A percentile compares a stretch with the other conserved stretches of the same genome.
Evolutionary conservation across 2,888 invertebrate genomes (phyloP).

Genomic region (Rugalucina vietnamica): DNA sequence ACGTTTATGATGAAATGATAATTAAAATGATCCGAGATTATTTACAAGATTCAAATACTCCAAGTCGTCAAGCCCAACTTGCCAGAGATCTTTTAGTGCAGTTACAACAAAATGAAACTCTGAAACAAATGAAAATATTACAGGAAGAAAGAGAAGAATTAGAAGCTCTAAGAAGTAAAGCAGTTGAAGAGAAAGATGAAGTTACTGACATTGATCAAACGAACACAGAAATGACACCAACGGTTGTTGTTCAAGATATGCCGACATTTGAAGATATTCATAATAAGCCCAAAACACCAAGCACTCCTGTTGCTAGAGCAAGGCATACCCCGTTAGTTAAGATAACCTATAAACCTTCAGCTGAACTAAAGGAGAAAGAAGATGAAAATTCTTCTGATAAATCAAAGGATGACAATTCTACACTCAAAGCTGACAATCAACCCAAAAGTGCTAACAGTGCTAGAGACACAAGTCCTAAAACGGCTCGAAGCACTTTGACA

Average conservation of each 20-base stretch:
- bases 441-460: neutral
- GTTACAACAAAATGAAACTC: conserved; percentile 55
- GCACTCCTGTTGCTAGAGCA: neutral
- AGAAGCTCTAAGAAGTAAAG: neutral
- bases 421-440: neutral
- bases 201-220: neutral
- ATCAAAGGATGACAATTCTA: neutral
- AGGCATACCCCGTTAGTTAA: conserved; percentile 44
- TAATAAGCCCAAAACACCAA: conserved; percentile 11
- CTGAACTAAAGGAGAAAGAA: neutral
- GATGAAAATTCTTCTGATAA: neutral
- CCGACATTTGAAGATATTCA: neutral
- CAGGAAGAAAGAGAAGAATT: neutral
- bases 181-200: conserved; percentile 5
- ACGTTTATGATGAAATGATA: conserved; percentile 74
- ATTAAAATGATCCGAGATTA: conserved; percentile 74
- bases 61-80: conserved; percentile 62
- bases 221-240: neutral
- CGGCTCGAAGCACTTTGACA: conserved; percentile 35
- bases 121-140: conserved; percentile 48
- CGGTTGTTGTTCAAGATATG: neutral
- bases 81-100: conserved; percentile 64
- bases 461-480: neutral
- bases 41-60: conserved; percentile 65
- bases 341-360: conserved; percentile 52